These are phyloP conservation scores for Xiphorhynchus erythropygius DNA, from an alignment of 2,797 vertebrate species.

Conservation along the genomic window DNA sequence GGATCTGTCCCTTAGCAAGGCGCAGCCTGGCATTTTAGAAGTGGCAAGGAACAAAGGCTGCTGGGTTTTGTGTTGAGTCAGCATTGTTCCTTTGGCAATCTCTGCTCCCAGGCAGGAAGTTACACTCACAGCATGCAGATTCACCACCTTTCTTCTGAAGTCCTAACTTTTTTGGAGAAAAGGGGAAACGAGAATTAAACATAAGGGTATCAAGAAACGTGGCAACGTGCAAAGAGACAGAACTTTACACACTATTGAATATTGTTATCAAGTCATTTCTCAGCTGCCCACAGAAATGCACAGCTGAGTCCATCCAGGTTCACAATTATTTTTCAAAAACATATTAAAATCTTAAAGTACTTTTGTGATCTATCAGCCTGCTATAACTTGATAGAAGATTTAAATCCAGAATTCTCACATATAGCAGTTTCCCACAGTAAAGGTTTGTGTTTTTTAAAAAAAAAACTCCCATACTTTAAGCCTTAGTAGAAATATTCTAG, in stretches of 20 bases:
- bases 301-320: not conserved
- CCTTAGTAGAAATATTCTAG: not conserved
- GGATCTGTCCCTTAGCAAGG: not conserved
- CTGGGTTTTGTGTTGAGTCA: conserved; percentile 21
- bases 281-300: not conserved
- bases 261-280: not conserved
- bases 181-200: conserved; percentile 23
- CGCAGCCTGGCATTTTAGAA: not conserved
- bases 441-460: not conserved
- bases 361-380: not conserved
- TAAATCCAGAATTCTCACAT: not conserved
- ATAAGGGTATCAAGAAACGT: not conserved
- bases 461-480: not conserved
- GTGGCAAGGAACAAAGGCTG: not conserved
- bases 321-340: not conserved
- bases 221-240: not conserved
- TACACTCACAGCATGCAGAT: not conserved
- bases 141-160: conserved; percentile 36
- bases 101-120: conserved; percentile 43
- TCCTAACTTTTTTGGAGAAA: conserved; percentile 8
- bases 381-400: not conserved
- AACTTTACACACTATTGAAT: accelerated
- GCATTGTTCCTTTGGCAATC: conserved; percentile 40
- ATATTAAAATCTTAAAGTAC: not conserved
- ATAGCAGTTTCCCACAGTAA: not conserved